phyloP scores from a whole-genome alignment of 2,113 vertebrate species.

The Indri indri region DNA sequence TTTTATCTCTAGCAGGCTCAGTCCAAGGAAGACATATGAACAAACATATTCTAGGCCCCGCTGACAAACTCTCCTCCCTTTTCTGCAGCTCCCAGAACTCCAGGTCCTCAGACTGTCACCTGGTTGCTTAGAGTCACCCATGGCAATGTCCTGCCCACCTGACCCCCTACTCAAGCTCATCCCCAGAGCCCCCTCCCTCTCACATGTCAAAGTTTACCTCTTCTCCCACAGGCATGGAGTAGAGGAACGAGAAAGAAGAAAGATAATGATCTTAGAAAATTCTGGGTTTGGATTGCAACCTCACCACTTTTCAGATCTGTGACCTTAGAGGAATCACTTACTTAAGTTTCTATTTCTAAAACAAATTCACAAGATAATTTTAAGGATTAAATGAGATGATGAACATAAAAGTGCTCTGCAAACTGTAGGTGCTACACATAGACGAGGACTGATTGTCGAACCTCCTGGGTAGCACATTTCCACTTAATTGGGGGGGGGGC shows the following conservation, averaged over 20 bases:
- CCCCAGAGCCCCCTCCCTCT: not conserved
- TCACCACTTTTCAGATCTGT: not conserved
- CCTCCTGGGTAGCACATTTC: not conserved
- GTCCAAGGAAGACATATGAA: not conserved
- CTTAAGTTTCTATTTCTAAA: constrained; percentile 38
- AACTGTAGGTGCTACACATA: fast-evolving
- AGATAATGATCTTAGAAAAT: not conserved
- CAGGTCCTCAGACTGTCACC: not conserved
- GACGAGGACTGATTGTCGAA: not conserved
- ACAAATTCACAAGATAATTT: not conserved
- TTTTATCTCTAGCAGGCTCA: not conserved
- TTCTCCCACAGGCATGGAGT: not conserved
- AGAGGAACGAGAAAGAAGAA: not conserved
- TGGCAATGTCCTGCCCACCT: not conserved
- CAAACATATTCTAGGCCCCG: not conserved
- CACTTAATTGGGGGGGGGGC: not conserved
- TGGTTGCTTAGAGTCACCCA: not conserved
- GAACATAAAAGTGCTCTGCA: not conserved
- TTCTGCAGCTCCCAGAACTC: not conserved
- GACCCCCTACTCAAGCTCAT: not conserved
- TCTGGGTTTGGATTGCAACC: not conserved
- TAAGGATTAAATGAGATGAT: not conserved
- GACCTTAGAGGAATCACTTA: constrained; percentile 10
- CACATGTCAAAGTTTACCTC: not conserved
- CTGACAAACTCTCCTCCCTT: not conserved